Conservation (phyloP, 2,113 vertebrate species). For the Catharus minimus region DNA sequence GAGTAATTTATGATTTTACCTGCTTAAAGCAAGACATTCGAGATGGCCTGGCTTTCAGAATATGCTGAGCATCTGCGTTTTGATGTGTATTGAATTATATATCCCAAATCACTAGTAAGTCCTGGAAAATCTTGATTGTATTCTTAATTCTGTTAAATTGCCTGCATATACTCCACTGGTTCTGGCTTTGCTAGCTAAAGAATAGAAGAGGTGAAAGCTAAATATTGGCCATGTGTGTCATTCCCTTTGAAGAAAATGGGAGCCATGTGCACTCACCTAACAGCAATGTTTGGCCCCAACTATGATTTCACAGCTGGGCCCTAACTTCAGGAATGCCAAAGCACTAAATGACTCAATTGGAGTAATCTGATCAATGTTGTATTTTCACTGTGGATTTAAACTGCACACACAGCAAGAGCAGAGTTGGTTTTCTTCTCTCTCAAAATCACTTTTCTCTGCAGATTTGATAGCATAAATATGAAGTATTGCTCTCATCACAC, state of each 20-base stretch:
- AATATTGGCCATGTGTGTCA: constrained; percentile 64
- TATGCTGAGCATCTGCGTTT: background rate
- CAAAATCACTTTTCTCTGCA: constrained; percentile 50
- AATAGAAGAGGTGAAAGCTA: constrained; percentile 64
- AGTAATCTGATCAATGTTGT: constrained; percentile 50
- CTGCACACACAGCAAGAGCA: constrained; percentile 8
- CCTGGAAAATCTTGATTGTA: constrained; percentile 46
- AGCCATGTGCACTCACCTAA: constrained; percentile 66
- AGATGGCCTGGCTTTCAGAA: constrained; percentile 34
- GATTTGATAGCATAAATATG: constrained; percentile 31
- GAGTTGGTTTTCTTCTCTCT: constrained; percentile 43
- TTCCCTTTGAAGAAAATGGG: constrained; percentile 69
- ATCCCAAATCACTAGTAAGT: constrained; percentile 25
- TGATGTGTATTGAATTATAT: constrained; percentile 39
- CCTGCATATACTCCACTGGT: constrained; percentile 12
- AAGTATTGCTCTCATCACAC: constrained; percentile 42
- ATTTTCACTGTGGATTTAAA: constrained; percentile 49
- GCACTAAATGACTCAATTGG: constrained; percentile 57
- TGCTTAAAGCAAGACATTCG: background rate
- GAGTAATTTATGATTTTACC: constrained; percentile 33
- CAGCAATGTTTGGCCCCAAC: constrained; percentile 38
- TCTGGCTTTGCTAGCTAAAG: constrained; percentile 47
- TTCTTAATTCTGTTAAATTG: constrained; percentile 58
- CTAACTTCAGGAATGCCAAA: constrained; percentile 49
- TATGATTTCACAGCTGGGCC: constrained; percentile 65